Base-by-base conservation (phyloP, 2,113 vertebrate species). In the Marmota monax region DNA sequence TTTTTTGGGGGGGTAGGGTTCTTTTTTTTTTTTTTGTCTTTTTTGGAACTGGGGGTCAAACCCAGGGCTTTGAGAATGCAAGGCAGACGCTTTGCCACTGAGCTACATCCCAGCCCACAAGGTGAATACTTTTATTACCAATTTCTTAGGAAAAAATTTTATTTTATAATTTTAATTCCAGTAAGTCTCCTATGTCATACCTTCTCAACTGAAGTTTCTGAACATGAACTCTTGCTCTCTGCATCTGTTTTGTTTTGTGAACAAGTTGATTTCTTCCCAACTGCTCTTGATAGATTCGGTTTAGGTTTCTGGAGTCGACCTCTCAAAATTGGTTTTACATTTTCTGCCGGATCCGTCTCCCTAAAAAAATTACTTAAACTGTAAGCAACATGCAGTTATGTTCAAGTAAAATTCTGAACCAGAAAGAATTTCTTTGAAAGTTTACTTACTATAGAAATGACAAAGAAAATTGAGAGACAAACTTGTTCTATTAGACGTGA, bases 241-340 rank as follows among this genome's bases (percentile, higher is more conserved):
- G 13, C 51, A 61, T 83, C 92, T 90, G 73, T 51, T 97, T 97
- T 96, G 20, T 80, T 96, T 95, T 97, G 96, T 25, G 65, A 42
- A 96, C 77, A 45, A 92, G 67, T 65, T 77, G 95, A 93, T 74
- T 91, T 98, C 96, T 95, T 98, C 96, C 84, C 96, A 95, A 86
- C 65, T 51, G 95, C 96, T 84, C 96, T 97, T 63, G 94, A 22
- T 70, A 98, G 96, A 97, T 96, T 98, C 0, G 98, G 98, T 90
- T 98, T 98, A 93, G 98, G 98, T 97, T 94, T 98, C 63, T 96
- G 98, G 14, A 98, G 87, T 48, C 51, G 4, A 61, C 96, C 77
- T 98, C 97, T 98, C 7, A 48, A 72, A 39, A 53, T 17, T 0
- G 53, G 94, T 56, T 98, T 97, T 84, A 90, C 23, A 88, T 37